Evolutionary conservation across 2,888 invertebrate species (phyloP).

Genomic region (Ophion ventricosus): DNA sequence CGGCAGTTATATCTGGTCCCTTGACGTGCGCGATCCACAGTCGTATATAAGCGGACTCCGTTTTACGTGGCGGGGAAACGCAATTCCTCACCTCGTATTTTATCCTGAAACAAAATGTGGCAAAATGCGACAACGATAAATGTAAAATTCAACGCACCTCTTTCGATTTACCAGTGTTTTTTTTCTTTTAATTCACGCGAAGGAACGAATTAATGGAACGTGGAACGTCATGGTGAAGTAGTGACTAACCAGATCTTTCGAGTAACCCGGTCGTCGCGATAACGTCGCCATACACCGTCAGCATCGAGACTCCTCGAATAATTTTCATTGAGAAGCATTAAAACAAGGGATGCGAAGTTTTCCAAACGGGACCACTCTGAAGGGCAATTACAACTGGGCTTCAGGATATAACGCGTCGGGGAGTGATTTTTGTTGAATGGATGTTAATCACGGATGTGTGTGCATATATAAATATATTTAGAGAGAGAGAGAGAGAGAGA

Average conservation of each 20-base stretch:
- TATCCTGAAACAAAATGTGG: neutral
- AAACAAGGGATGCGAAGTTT: neutral
- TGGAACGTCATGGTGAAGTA: neutral
- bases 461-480: neutral
- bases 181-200: neutral
- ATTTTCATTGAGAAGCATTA: neutral
- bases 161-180: neutral
- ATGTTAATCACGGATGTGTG: neutral
- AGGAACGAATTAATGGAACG: neutral
- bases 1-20: slow-evolving; percentile 22
- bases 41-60: slow-evolving; percentile 5
- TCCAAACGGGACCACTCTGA: neutral
- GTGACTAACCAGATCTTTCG: neutral
- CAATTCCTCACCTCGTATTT: neutral
- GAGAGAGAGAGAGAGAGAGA: no score
- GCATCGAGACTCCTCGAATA: neutral
- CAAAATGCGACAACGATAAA: neutral
- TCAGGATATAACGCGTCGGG: no score
- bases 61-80: slow-evolving; percentile 10
- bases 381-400: no score
- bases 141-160: neutral
- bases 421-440: neutral
- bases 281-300: neutral
- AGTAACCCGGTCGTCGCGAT: neutral
- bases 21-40: slow-evolving; percentile 10